Evolutionary conservation across 2,113 vertebrate species (phyloP), one percentile per base, ranked within the genome.

Genomic region (Pteruthius melanotis): DNA sequence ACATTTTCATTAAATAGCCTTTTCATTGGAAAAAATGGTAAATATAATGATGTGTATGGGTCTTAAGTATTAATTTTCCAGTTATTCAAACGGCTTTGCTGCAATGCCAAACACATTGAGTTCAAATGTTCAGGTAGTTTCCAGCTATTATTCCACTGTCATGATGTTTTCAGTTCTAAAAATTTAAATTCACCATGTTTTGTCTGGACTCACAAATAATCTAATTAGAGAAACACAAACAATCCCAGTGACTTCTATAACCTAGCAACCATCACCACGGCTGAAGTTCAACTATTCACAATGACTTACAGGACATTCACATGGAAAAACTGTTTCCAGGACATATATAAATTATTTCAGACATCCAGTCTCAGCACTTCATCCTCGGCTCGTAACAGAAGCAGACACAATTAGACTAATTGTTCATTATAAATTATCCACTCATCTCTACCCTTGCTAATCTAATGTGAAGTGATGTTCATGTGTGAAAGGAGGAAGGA

Each of bases 381-480:
- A 57, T 40, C 83, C 87, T 59, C 20, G 3, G 50, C 40, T 86
- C 35, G 12, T 83, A 83, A 70, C 0, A 2, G 84, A 72, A 94
- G 63, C 44, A 81, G 92, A 59, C 88, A 95, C 64, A 92, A 70
- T 95, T 83, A 81, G 76, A 75, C 52, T 89, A 94, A 95, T 84
- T 92, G 76, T 74, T 92, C 60, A 33, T 68, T 88, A 66, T 45
- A 68, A 90, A 89, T 89, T 71, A 92, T 60, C 71, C 76, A 74
- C 68, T 83, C 42, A 42, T 69, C 65, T 77, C 61, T 50, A 61
- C 35, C 11, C 37, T 79, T 39, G 71, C 72, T 93, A 90, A 93
- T 90, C 39, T 37, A n/a, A 50, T 47, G 64, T 72, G 93, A 95
- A 49, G 57, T 50, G 79, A 44, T 71, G 72, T 56, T 94, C 52